A percentile compares a stretch with the other conserved stretches of the same genome.
Conservation (phyloP, 2,888 invertebrate species). For the Parthenolecanium corni region DNA sequence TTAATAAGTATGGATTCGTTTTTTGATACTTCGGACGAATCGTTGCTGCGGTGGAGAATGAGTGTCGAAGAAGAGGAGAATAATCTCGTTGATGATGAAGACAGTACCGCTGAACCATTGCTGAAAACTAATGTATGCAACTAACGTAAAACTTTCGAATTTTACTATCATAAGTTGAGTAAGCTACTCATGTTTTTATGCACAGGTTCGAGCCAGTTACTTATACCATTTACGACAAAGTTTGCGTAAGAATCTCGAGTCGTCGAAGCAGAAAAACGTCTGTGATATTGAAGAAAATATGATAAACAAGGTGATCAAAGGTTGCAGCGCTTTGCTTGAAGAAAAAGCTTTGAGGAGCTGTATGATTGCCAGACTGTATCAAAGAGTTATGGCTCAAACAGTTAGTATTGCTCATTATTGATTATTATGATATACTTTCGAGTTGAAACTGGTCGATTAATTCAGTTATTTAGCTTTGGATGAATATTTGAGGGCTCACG, state of each 20-base stretch:
- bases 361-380: slow-evolving; percentile 35
- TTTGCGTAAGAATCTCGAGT: slow-evolving; percentile 18
- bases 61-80: slow-evolving; percentile 18
- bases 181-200: neutral
- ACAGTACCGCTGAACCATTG: neutral
- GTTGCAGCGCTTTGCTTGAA: slow-evolving; percentile 33
- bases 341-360: slow-evolving; percentile 34
- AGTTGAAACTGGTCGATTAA: no score
- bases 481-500: no score
- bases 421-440: neutral
- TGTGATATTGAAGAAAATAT: slow-evolving; percentile 11
- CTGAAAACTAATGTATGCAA: slow-evolving; percentile 9
- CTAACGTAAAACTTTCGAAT: neutral
- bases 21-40: slow-evolving; percentile 1
- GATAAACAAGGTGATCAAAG: slow-evolving; percentile 24
- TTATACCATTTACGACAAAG: slow-evolving; percentile 14
- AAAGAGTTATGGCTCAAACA: slow-evolving; percentile 33
- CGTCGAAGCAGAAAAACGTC: slow-evolving; percentile 5
- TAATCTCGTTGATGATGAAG: neutral
- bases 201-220: slow-evolving; percentile 4
- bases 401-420: slow-evolving; percentile 31
- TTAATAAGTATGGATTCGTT: neutral
- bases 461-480: no score
- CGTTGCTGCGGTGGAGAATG: slow-evolving; percentile 20
- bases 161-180: neutral